Evolutionary conservation across 2,888 invertebrate genomes (phyloP).

Genomic region (Drosophila paramelanica): DNA sequence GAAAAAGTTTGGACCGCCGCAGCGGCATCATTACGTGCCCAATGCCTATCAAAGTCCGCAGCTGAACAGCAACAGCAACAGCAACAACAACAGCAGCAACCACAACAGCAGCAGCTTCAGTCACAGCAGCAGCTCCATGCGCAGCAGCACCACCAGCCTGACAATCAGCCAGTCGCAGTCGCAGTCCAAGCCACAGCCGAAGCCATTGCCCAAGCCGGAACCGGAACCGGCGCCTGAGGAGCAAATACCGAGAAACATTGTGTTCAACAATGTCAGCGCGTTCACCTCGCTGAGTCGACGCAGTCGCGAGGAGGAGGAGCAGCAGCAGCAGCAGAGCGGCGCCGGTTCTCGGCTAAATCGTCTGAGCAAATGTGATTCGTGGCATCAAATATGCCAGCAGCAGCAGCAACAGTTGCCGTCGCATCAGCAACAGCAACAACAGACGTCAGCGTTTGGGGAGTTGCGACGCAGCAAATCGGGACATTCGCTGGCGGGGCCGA

Average conservation of each 20-base stretch:
- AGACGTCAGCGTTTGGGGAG: slow-evolving; percentile 30
- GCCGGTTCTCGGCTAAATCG: slow-evolving; percentile 72
- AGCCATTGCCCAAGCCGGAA: slow-evolving; percentile 10
- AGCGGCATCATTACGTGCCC: slow-evolving; percentile 83
- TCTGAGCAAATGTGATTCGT: slow-evolving; percentile 91
- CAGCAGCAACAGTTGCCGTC: slow-evolving; percentile 22
- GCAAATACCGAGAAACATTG: slow-evolving; percentile 83
- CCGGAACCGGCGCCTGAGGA: slow-evolving; percentile 68
- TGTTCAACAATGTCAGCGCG: slow-evolving; percentile 83
- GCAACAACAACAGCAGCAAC: slow-evolving; percentile 19
- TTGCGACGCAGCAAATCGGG: slow-evolving; percentile 89
- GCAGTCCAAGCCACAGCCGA: slow-evolving; percentile 44
- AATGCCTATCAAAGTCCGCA: slow-evolving; percentile 83
- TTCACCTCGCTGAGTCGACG: slow-evolving; percentile 82
- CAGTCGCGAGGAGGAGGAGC: slow-evolving; percentile 48
- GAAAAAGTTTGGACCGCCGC: slow-evolving; percentile 84
- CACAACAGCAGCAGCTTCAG: slow-evolving; percentile 12
- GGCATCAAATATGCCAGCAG: slow-evolving; percentile 89
- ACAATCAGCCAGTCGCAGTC: slow-evolving; percentile 10
- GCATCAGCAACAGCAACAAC: slow-evolving; percentile 13
- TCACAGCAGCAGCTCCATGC: slow-evolving; percentile 21
- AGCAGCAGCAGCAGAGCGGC: slow-evolving; percentile 25
- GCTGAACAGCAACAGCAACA: slow-evolving; percentile 11
- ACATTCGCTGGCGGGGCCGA: slow-evolving; percentile 90
- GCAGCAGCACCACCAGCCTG: slow-evolving; percentile 40